phyloP scores from a whole-genome alignment of 2,113 vertebrate genomes.

The Picathartes gymnocephalus region DNA sequence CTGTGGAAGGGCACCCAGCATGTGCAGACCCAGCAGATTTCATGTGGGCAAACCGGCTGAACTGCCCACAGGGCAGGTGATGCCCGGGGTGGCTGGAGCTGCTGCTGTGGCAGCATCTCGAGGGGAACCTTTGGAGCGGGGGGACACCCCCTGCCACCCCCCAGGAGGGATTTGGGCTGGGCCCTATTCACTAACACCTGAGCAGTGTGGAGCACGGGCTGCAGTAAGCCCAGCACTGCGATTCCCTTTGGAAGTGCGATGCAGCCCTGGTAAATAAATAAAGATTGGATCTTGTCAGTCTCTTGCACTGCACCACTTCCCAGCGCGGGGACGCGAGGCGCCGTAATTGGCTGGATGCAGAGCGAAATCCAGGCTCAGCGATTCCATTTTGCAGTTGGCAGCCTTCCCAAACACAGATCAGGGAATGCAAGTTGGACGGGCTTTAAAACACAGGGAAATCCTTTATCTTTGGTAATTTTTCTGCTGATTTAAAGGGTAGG shows the following conservation, averaged over 20 bases:
- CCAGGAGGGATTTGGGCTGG: rapidly evolving
- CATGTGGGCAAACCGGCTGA: rapidly evolving
- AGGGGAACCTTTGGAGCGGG: rapidly evolving
- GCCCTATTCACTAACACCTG: rapidly evolving
- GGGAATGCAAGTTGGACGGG: not conserved
- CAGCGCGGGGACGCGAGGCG: not conserved
- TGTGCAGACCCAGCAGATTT: not conserved
- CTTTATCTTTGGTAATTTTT: slow-evolving; percentile 24
- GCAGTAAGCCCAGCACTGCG: rapidly evolving
- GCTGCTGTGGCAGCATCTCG: rapidly evolving
- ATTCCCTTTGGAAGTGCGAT: not conserved
- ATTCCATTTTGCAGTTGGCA: slow-evolving; percentile 64
- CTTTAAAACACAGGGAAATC: slow-evolving; percentile 36
- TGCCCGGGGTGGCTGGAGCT: rapidly evolving
- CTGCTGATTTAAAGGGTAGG: slow-evolving; percentile 30
- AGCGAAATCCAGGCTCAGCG: slow-evolving; percentile 42
- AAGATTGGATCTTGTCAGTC: not conserved
- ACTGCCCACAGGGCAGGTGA: rapidly evolving
- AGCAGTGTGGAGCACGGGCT: rapidly evolving
- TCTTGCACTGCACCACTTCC: not conserved
- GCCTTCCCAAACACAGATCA: slow-evolving; percentile 26
- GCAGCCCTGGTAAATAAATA: slow-evolving; percentile 10
- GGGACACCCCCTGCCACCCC: not conserved
- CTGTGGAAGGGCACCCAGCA: not conserved
- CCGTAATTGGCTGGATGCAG: slow-evolving; percentile 29